Percentiles rank a stretch among this genome's conserved stretches.
phyloP scores from a whole-genome alignment of 2,797 vertebrate genomes.

The Sphenopsis melanotis region DNA sequence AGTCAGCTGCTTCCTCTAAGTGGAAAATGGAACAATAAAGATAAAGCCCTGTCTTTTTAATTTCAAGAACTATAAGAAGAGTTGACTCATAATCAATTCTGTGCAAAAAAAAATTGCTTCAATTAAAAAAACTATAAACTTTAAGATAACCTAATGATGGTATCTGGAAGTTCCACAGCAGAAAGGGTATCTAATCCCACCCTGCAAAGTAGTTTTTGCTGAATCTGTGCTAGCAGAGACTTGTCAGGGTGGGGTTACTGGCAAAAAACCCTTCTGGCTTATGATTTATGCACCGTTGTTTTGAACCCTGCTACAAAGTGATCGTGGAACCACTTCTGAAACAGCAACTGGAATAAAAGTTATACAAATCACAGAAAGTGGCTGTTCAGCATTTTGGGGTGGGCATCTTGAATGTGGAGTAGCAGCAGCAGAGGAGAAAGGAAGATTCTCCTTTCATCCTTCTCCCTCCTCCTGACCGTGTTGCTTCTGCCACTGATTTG shows the following conservation, averaged over 20 bases:
- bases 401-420: neutral
- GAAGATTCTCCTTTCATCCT: neutral
- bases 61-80: neutral
- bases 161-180: neutral
- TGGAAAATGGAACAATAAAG: neutral
- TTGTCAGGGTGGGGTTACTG: conserved; percentile 46
- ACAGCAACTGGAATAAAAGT: neutral
- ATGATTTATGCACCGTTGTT: conserved; percentile 7
- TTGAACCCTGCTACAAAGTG: conserved; percentile 21
- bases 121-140: neutral
- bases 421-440: neutral
- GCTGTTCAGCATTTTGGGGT: neutral
- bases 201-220: neutral
- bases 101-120: neutral
- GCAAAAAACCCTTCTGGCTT: conserved; percentile 7
- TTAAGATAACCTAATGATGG: neutral
- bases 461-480: neutral
- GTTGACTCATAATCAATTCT: neutral
- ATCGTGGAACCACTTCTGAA: conserved; percentile 10
- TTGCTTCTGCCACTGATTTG: neutral
- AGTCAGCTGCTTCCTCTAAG: neutral
- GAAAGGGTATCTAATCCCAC: neutral
- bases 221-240: conserved; percentile 40
- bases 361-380: neutral
- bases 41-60: neutral